Evolutionary conservation across 2,113 vertebrate species (phyloP).

Genomic region (Benitochromis conjunctus): DNA sequence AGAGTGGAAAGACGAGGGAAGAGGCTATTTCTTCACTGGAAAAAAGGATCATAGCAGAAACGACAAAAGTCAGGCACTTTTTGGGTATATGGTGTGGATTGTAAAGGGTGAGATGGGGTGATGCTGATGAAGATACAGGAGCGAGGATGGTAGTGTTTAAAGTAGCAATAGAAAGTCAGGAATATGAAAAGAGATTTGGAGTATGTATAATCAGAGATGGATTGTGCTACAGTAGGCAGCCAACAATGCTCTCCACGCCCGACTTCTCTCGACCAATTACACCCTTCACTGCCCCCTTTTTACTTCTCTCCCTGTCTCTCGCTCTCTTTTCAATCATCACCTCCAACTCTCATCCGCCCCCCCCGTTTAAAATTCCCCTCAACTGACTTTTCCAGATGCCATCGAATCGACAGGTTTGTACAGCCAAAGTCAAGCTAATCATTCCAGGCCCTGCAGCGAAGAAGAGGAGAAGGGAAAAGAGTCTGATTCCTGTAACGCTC

Average conservation of each 20-base stretch:
- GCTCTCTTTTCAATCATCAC: not conserved
- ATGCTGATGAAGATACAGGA: not conserved
- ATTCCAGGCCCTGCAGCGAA: not conserved
- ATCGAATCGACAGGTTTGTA: slow-evolving; percentile 28
- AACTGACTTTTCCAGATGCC: slow-evolving; percentile 1
- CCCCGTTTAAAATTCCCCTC: not conserved
- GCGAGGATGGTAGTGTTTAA: not conserved
- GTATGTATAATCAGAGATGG: slow-evolving; percentile 15
- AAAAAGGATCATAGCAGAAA: not conserved
- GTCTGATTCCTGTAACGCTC: not conserved
- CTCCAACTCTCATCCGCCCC: not conserved
- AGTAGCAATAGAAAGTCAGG: slow-evolving; percentile 2
- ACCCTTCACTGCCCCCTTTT: slow-evolving; percentile 41
- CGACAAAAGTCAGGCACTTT: not conserved
- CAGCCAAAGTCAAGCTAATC: not conserved
- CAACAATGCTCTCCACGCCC: slow-evolving; percentile 49
- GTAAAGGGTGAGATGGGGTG: not conserved
- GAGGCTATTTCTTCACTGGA: not conserved
- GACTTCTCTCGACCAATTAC: slow-evolving; percentile 50
- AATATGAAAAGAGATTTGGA: not conserved
- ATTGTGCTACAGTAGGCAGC: slow-evolving; percentile 38
- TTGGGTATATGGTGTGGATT: not conserved
- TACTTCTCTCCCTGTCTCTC: not conserved
- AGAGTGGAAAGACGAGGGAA: not conserved
- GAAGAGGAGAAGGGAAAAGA: not conserved